Base-by-base conservation (phyloP, 2,888 invertebrate species). In the Oxycera nigricornis region DNA sequence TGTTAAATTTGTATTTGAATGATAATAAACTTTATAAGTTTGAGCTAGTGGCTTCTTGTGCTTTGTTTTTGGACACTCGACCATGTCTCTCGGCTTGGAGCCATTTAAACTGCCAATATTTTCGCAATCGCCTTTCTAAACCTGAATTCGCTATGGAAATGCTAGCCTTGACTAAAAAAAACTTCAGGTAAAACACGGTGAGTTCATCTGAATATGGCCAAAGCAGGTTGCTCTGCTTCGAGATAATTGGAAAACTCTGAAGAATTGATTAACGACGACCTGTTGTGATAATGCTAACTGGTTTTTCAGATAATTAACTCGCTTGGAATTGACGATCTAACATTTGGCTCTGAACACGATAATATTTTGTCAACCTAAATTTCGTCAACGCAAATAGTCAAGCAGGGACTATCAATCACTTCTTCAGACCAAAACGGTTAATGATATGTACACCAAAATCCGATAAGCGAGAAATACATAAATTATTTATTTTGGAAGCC, bases 21-120 rank as follows among this genome's bases (percentile, higher is more conserved):
- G 28, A 67, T 24, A 70, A 70, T 70, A 70, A 70, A 70, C 70
- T 70, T 70, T 70, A 70, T 70, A 70, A 70, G 70, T 70, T 70
- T 70, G 70, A 52, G 52, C 30, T 30, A 52, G 52, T 20, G 6
- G 22, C 26, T 2, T 2, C 55, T 30, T 11, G 1, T 50, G 26
- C 50, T 68, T 68, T 68, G 46, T 70, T 70, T 55, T 70, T 39
- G 9, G 14, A 28, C 26, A 14, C 28, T 59, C n/a, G 39, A 39
- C 14, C 9, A 14, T 59, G 4, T 2, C 28, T 59, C 59, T n/a
- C n/a, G n/a, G 24, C 39, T 39, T 1, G 39, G 7, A 14, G 14
- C 14, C 7, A 9, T 39, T 39, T 9, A 9, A 65, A 65, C 11
- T 24, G 28, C 65, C 30, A n/a, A n/a, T n/a, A n/a, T n/a, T n/a